Base-by-base conservation (phyloP, 2,113 vertebrate species). In the Oreochromis niloticus region DNA sequence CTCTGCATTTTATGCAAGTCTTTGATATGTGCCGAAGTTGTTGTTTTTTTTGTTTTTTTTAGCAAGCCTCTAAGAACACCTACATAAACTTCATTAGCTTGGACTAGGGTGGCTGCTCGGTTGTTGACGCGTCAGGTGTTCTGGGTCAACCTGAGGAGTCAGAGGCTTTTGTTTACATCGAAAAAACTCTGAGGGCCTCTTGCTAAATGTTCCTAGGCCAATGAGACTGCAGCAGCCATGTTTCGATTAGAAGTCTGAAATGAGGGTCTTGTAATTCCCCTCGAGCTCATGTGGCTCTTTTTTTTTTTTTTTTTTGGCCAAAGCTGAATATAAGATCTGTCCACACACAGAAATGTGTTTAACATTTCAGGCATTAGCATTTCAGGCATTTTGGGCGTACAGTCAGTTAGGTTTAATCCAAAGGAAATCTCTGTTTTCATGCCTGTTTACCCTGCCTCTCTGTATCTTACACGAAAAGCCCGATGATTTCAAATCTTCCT, bases 1-100 rank as follows among this genome's bases (percentile, higher is more conserved):
- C 87, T 85, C 71, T 88, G 88, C 83, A 83, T 90, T 90, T 91
- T 82, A 73, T 81, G 91, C 87, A 78, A 57, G 55, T 39, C 94
- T 95, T 93, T 95, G 93, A 95, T 94, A 84, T 12, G 30, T 4
- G 85, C 84, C 1, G 50, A 30, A 36, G 82, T 88, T 89, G 84
- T 17, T 48, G 19, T 48, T 48, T 16, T 16, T 17, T 17, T 36
- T n/a, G 22, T 46, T 93, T 92, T 94, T 88, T 86, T 89, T 61
- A 68, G 85, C 46, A 5, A 9, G 71, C 85, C 75, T 87, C 84
- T 86, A 81, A 87, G 86, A 59, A 22, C 88, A 93, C 91, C 87
- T 89, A 85, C 46, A 34, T 83, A 89, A 83, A 92, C 89, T 89
- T 86, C n/a, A 85, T 87, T 22, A 43, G 71, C 55, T 41, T 9